These are phyloP conservation scores for Capreolus pygargus DNA, from an alignment of 2,113 vertebrate species.

Conservation along the genomic window DNA sequence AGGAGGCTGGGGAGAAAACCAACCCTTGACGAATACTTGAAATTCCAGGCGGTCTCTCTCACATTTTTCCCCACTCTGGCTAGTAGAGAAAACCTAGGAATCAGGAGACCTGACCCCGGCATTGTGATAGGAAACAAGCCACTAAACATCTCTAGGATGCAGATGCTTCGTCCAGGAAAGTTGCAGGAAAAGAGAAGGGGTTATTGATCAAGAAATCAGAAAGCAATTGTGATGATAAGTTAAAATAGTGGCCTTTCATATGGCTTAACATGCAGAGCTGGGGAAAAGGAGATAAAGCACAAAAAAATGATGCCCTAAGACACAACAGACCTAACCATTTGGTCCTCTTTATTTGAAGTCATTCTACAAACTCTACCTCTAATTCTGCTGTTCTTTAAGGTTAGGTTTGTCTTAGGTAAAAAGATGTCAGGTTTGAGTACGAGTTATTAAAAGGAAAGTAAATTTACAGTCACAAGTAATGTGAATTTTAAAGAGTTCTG, in stretches of 20 bases:
- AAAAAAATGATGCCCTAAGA: neutral
- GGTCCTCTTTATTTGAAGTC: neutral
- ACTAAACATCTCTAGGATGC: neutral
- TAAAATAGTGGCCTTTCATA: neutral
- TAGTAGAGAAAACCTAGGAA: neutral
- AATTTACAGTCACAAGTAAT: neutral
- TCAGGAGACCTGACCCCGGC: neutral
- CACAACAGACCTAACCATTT: neutral
- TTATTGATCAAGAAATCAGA: neutral
- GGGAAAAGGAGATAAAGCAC: neutral
- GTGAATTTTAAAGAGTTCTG: neutral
- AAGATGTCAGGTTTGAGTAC: neutral
- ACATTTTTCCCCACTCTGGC: neutral
- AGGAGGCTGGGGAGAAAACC: neutral
- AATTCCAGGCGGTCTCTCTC: slow-evolving; percentile 33
- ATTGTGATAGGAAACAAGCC: neutral
- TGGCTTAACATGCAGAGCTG: neutral
- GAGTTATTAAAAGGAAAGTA: neutral
- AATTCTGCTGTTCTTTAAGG: neutral
- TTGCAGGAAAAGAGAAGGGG: neutral
- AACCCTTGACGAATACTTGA: slow-evolving; percentile 3
- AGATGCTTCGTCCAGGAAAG: neutral
- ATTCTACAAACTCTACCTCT: neutral
- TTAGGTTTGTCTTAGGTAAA: neutral
- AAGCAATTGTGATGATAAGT: neutral